Evolutionary conservation across 1,140 invertebrate species (phyloP).

Genomic region (Leptopilina clavipes): DNA sequence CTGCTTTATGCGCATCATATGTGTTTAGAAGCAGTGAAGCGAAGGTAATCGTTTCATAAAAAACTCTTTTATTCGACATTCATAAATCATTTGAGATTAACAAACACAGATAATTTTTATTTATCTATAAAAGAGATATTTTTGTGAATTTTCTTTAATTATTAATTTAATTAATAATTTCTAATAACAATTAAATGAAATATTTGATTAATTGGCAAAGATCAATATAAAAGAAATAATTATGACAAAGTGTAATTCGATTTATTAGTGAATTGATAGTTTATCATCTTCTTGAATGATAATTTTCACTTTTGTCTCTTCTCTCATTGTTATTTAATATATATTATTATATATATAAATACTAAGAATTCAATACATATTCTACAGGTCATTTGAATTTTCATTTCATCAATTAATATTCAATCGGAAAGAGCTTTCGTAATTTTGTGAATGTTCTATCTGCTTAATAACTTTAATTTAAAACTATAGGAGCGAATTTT

Average conservation of each 20-base stretch:
- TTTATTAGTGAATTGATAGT: no score
- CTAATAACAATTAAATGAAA: no score
- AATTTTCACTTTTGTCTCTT: neutral
- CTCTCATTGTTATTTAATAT: neutral
- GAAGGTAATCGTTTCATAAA: slow-evolving; percentile 3
- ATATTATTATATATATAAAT: no score
- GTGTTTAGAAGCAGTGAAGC: neutral
- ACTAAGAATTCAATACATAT: no score
- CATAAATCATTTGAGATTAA: slow-evolving; percentile 20
- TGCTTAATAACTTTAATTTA: neutral
- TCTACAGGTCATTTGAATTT: neutral
- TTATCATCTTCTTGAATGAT: no score
- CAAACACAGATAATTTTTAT: neutral
- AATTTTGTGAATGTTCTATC: neutral
- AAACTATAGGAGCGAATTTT: neutral
- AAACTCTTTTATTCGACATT: neutral
- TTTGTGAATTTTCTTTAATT: neutral
- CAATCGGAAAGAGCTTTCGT: neutral
- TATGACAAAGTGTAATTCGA: no score
- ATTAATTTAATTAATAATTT: neutral
- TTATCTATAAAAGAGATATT: neutral
- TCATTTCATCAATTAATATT: neutral
- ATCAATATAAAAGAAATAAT: no score
- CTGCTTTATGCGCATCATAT: neutral
- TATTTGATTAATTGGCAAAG: no score